phyloP scores from a whole-genome alignment of 2,113 vertebrate species.

The Brachirus orientalis region DNA sequence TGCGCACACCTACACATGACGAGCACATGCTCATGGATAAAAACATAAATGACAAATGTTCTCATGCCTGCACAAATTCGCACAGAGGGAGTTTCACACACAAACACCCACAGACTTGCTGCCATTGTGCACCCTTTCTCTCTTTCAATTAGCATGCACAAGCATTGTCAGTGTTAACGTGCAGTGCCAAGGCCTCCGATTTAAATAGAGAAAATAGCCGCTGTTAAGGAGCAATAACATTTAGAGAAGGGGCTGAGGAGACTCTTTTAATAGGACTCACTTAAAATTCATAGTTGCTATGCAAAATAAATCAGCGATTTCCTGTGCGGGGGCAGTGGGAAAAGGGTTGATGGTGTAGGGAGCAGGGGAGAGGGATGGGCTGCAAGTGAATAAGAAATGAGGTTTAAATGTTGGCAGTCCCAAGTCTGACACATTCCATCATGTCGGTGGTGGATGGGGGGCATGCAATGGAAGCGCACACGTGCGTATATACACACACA shows the following conservation, averaged over 20 bases:
- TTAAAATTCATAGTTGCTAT: conserved; percentile 87
- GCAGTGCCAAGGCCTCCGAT: conserved; percentile 47
- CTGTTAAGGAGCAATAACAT: conserved; percentile 74
- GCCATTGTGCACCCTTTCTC: conserved; percentile 21
- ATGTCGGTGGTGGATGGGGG: conserved; percentile 49
- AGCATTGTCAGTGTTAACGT: conserved; percentile 35
- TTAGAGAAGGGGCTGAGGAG: conserved; percentile 71
- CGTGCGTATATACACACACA: conserved; percentile 5
- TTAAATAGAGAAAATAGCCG: conserved; percentile 61
- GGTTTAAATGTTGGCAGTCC: conserved; percentile 83
- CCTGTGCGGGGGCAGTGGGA: conserved; percentile 69
- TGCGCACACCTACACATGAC: neutral
- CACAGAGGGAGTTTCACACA: neutral
- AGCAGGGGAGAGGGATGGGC: conserved; percentile 64
- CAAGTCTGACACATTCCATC: conserved; percentile 82
- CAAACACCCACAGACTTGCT: neutral
- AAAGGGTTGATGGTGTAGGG: conserved; percentile 67
- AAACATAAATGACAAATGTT: conserved; percentile 8
- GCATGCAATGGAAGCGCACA: conserved; percentile 4
- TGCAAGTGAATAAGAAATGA: conserved; percentile 83
- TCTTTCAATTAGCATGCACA: conserved; percentile 23
- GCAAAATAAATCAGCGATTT: conserved; percentile 86
- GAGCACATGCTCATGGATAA: conserved; percentile 6
- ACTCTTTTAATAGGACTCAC: conserved; percentile 78
- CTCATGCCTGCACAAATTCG: neutral